phyloP scores from a whole-genome alignment of 2,797 vertebrate species.

The Margarornis squamiger region DNA sequence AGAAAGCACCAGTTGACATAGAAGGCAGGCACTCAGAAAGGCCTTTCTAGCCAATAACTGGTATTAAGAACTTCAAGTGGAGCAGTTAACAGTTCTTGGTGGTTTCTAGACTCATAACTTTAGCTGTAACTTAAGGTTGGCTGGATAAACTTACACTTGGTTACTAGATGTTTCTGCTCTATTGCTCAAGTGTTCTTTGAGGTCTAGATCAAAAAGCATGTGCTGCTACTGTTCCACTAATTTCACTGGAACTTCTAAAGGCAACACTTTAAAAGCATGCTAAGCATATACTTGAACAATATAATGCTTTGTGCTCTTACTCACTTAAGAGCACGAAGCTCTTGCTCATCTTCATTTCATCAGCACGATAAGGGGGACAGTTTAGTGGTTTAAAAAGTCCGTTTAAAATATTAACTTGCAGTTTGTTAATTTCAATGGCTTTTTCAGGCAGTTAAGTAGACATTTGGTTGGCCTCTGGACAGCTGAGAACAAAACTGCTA shows the following conservation, averaged over 20 bases:
- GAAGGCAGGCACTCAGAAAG: background rate
- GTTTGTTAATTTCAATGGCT: slow-evolving; percentile 55
- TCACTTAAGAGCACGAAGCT: background rate
- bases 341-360: slow-evolving; percentile 45
- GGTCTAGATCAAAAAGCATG: slow-evolving; percentile 47
- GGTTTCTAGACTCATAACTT: background rate
- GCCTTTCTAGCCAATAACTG: background rate
- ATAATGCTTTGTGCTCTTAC: slow-evolving; percentile 23
- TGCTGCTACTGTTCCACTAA: slow-evolving; percentile 48
- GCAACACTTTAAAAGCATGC: slow-evolving; percentile 41
- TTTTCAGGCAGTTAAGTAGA: slow-evolving; percentile 93
- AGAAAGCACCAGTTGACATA: background rate
- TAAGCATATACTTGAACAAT: background rate
- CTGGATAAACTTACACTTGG: background rate
- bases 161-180: slow-evolving; percentile 38
- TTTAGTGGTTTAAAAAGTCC: background rate
- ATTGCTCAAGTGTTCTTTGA: slow-evolving; percentile 67
- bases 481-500: slow-evolving; percentile 92
- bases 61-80: background rate
- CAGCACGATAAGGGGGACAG: background rate
- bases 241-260: slow-evolving; percentile 40
- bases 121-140: background rate
- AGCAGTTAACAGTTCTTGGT: background rate
- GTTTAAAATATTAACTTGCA: background rate
- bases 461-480: slow-evolving; percentile 98